A percentile compares a stretch with the other conserved stretches of the same genome.
These are phyloP conservation scores for Wasmannia auropunctata DNA, from an alignment of 1,140 invertebrate genomes.

Conservation along the genomic window DNA sequence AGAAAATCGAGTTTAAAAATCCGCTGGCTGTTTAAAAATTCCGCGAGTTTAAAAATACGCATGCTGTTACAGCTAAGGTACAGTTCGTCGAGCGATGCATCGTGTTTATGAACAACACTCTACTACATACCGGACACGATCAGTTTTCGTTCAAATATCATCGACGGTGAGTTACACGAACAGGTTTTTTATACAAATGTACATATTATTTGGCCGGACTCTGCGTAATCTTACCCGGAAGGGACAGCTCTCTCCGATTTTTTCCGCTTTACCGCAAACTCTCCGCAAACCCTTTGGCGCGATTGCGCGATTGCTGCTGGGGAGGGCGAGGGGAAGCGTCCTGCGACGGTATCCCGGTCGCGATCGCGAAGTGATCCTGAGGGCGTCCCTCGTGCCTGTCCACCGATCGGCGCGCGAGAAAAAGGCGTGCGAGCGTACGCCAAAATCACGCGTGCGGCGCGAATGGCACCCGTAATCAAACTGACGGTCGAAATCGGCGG, in stretches of 20 bases:
- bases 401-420: not conserved
- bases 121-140: too few species aligned
- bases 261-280: not conserved
- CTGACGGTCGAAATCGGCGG: constrained; percentile 76
- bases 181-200: too few species aligned
- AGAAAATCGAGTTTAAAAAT: too few species aligned
- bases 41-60: too few species aligned
- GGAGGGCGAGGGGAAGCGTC: not conserved
- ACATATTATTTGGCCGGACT: too few species aligned
- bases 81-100: too few species aligned
- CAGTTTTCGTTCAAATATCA: too few species aligned
- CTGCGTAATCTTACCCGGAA: constrained; percentile 29
- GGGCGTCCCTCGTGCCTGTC: not conserved
- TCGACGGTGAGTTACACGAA: too few species aligned
- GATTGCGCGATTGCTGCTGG: not conserved
- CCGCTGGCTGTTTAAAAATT: too few species aligned
- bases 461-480: constrained; percentile 84
- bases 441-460: constrained; percentile 70
- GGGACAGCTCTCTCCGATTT: not conserved
- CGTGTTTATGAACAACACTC: too few species aligned
- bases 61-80: too few species aligned
- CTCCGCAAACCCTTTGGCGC: not conserved
- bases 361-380: not conserved
- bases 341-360: too few species aligned
- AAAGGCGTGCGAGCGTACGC: constrained; percentile 47